Conservation (phyloP, 2,888 invertebrate genomes). For the Epistrophe grossulariae region DNA sequence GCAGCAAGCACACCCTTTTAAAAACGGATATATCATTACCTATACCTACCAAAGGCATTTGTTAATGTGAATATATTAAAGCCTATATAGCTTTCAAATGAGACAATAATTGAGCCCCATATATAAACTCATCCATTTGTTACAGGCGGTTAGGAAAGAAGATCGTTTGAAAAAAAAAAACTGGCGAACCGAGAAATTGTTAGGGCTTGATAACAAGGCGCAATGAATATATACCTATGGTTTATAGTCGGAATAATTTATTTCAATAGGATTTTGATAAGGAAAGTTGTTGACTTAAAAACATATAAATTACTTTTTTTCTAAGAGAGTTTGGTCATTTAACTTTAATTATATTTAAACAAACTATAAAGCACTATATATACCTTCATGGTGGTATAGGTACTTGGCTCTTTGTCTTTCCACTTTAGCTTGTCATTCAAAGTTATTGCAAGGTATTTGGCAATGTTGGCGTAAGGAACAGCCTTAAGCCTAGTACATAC, state of each 20-base stretch:
- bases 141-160: constrained; percentile 7
- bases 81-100: constrained; percentile 10
- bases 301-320: background rate
- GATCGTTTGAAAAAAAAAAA: constrained; percentile 2
- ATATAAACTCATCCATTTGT: constrained; percentile 20
- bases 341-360: background rate
- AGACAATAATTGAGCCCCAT: background rate
- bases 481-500: too few relatives aligned
- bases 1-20: constrained; percentile 10
- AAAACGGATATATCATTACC: constrained; percentile 23
- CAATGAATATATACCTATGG: background rate
- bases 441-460: too few relatives aligned
- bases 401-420: too few relatives aligned
- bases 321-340: background rate
- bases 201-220: constrained; percentile 13
- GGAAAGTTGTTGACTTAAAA: background rate
- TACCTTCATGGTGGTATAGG: too few relatives aligned
- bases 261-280: background rate
- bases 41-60: background rate
- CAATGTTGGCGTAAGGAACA: too few relatives aligned
- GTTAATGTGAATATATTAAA: constrained; percentile 28
- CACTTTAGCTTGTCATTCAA: too few relatives aligned
- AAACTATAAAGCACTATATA: background rate
- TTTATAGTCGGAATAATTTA: background rate
- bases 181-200: constrained; percentile 8